A percentile compares a stretch with the other conserved stretches of the same genome.
Conservation (phyloP, 2,113 vertebrate genomes). For the Serilophus lunatus region DNA sequence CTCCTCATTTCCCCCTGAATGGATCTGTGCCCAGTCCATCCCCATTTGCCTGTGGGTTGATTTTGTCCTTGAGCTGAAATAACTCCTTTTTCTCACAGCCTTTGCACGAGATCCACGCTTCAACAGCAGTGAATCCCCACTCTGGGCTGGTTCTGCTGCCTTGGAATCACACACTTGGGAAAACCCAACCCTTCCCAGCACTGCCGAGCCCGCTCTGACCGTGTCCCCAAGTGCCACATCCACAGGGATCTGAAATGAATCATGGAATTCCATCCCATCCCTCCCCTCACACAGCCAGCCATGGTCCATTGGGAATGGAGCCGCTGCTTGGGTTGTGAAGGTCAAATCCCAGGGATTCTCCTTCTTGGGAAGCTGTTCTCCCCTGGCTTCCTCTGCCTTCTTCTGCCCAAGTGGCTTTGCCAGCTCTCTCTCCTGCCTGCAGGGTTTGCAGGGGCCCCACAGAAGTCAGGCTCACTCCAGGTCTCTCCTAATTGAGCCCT, state of each 20-base stretch:
- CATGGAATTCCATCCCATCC: accelerated
- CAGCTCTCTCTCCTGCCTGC: not conserved
- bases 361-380: not conserved
- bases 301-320: accelerated
- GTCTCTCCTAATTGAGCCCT: too few species aligned
- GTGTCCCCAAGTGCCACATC: not conserved
- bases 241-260: not conserved
- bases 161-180: not conserved
- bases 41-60: not conserved
- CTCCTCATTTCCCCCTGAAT: not conserved
- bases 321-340: not conserved
- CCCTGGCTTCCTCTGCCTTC: not conserved
- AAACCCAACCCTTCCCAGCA: not conserved
- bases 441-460: not conserved
- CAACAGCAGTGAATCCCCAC: too few species aligned
- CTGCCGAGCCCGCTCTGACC: too few species aligned
- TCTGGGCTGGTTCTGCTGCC: not conserved
- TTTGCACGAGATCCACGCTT: too few species aligned
- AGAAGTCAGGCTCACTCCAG: not conserved
- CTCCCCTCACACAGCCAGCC: not conserved
- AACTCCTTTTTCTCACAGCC: not conserved
- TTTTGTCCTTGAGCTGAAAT: not conserved
- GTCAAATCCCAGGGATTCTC: not conserved
- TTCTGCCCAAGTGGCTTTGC: not conserved
- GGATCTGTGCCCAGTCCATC: not conserved